These are phyloP conservation scores for Dryoscopus gambensis DNA, from an alignment of 2,113 vertebrate species.

Conservation along the genomic window DNA sequence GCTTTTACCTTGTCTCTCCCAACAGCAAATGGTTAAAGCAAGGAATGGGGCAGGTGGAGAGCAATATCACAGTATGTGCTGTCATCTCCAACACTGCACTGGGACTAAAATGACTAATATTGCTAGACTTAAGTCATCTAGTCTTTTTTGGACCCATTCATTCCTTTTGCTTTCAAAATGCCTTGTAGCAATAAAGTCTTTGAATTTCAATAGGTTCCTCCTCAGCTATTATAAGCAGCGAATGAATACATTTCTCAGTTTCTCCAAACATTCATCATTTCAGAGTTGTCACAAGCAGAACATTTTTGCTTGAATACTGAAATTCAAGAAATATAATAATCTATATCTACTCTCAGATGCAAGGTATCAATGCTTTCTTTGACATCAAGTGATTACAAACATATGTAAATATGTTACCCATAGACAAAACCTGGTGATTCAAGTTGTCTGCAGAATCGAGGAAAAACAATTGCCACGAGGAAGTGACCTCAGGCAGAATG, in stretches of 20 bases:
- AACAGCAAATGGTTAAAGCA: neutral
- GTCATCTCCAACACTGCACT: neutral
- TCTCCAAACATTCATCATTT: neutral
- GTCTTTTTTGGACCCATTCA: neutral
- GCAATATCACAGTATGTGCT: fast-evolving
- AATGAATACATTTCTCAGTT: neutral
- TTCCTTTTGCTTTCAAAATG: neutral
- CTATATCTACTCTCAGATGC: neutral
- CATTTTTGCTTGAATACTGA: neutral
- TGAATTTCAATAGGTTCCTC: neutral
- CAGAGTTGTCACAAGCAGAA: neutral
- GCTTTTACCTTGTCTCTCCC: neutral
- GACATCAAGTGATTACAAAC: neutral
- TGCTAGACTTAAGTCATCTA: neutral
- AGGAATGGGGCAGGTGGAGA: neutral
- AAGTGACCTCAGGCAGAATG: neutral
- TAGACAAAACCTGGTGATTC: neutral
- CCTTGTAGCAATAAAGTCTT: neutral
- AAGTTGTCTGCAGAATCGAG: neutral
- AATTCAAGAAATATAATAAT: neutral
- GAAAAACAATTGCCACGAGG: neutral
- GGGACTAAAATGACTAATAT: neutral
- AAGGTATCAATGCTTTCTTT: neutral
- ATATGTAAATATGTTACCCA: neutral
- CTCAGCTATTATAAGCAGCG: neutral